These are phyloP conservation scores for Drosophila biarmipes DNA, from an alignment of 1,140 invertebrate genomes.

Conservation along the genomic window DNA sequence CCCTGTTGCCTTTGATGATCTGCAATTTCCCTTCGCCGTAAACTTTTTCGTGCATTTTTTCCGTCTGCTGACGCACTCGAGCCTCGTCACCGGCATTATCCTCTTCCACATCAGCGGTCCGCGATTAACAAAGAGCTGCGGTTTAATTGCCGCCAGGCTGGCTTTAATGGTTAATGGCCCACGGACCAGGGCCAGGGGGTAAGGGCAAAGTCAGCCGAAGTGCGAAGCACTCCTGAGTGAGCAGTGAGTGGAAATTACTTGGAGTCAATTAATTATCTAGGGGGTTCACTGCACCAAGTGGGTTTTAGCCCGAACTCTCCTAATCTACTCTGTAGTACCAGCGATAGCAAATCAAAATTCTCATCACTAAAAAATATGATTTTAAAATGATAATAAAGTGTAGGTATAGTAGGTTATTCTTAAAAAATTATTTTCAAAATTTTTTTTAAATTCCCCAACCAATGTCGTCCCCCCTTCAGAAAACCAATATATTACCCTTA, in stretches of 20 bases:
- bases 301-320: not conserved
- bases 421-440: not conserved
- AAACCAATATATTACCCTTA: not conserved
- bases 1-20: conserved; percentile 34
- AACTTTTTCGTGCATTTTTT: conserved; percentile 10
- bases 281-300: not conserved
- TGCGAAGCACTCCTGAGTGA: conserved; percentile 13
- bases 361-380: not conserved
- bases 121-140: conserved; percentile 67
- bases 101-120: conserved; percentile 65
- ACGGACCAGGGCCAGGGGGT: not conserved
- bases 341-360: not conserved
- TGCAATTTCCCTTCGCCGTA: conserved; percentile 17
- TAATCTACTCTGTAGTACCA: conserved; percentile 5
- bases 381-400: no score
- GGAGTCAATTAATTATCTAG: conserved; percentile 33
- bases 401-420: no score
- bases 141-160: conserved; percentile 36
- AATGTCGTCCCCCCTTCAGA: no score
- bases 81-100: conserved; percentile 43
- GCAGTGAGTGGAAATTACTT: conserved; percentile 22
- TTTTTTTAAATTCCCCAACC: not conserved
- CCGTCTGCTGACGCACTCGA: conserved; percentile 40
- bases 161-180: conserved; percentile 28
- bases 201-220: conserved; percentile 13